These are phyloP conservation scores for Clarias magur DNA, from an alignment of 2,113 vertebrate species.

Conservation along the genomic window DNA sequence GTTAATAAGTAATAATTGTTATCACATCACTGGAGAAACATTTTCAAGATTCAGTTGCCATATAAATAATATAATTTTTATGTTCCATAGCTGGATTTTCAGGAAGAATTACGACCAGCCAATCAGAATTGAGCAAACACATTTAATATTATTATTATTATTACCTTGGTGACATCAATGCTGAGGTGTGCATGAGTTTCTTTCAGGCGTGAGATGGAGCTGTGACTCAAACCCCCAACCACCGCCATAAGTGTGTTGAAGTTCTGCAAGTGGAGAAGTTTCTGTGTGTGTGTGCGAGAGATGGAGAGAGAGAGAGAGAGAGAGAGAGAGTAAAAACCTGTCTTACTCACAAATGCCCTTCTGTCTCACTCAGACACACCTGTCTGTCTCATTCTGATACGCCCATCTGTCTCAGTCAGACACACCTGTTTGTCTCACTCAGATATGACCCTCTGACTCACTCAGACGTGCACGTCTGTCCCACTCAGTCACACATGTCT, in stretches of 20 bases:
- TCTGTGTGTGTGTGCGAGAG: constrained; percentile 70
- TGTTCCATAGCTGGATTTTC: not conserved
- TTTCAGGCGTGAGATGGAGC: constrained; percentile 94
- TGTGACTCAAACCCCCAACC: constrained; percentile 94
- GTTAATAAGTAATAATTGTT: not conserved
- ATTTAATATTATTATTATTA: not conserved
- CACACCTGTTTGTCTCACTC: not conserved
- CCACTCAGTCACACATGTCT: not conserved
- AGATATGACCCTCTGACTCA: not conserved
- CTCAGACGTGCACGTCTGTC: not conserved
- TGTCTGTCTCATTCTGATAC: not conserved
- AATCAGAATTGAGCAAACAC: not conserved
- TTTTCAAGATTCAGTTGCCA: no score
- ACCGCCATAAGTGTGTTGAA: constrained; percentile 98
- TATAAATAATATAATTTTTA: not conserved
- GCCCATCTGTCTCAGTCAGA: not conserved
- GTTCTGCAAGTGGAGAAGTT: constrained; percentile 93
- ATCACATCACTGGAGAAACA: not conserved
- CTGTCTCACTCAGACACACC: not conserved
- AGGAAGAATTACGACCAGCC: not conserved
- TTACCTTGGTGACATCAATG: constrained; percentile 89
- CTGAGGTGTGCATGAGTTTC: constrained; percentile 90
- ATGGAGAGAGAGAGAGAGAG: not conserved
- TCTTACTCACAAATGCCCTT: not conserved
- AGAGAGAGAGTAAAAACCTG: not conserved